Base-by-base conservation (phyloP, 2,113 vertebrate species). In the Actenoides hombroni region DNA sequence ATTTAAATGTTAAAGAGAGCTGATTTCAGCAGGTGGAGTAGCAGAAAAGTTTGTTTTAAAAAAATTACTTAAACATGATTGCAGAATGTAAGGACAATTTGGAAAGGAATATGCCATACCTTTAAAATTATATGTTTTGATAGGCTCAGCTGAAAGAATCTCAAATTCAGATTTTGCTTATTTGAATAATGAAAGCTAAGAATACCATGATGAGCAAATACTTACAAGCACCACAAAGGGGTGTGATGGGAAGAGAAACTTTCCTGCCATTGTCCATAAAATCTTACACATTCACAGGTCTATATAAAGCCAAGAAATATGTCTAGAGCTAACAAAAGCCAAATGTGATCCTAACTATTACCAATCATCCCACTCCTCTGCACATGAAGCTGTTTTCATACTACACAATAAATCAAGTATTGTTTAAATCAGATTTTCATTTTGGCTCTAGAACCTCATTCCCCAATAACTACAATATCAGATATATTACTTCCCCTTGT, bases 251-350 rank as follows among this genome's bases (percentile, higher is more conserved):
- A 91, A 74, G 21, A 83, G 29, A 83, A 91, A 71, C 37, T 80
- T 88, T n/a, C 54, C 33, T 88, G 67, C 11, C 33, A 37, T 46
- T 44, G 37, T 63, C 51, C 46, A 74, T 49, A 77, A 73, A 83
- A 17, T 29, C 40, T 54, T 40, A 79, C 39, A 28, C 0, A 0
- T 83, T 73, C 39, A 25, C 29, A 65, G 49, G 16, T 94, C 75
- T 73, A 12, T 29, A 71, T 35, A 85, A 86, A 90, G 35, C 70
- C 46, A 51, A 60, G 70, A 65, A 77, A 35, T 60, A 79, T 23
- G 87, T 57, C 81, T 39, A 11, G 70, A 85, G 48, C 78, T 83
- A 94, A 93, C 70, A 89, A 76, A 95, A 85, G 48, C 82, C 75
- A 94, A 94, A 92, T 65, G 71, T 57, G 71, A 81, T 71, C 74